A percentile compares a stretch with the other conserved stretches of the same genome.
Conservation (phyloP, 2,888 invertebrate species). For the Caenorhabditis japonica region DNA sequence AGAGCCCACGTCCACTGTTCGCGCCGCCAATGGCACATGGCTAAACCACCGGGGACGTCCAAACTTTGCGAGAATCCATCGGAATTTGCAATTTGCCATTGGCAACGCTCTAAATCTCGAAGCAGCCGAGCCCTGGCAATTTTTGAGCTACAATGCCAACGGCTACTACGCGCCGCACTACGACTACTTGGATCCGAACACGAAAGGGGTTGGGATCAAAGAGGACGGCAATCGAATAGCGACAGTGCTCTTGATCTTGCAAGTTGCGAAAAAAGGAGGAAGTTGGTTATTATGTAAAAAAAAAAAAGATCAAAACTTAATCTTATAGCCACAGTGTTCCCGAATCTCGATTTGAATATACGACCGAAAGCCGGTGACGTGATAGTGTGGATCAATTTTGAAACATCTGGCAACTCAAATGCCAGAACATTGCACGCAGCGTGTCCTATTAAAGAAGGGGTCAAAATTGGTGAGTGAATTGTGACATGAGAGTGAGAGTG, state of each 20-base stretch:
- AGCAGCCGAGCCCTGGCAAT: constrained; percentile 45
- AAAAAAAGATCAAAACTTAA: background rate
- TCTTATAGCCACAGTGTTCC: constrained; percentile 64
- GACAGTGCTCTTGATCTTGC: constrained; percentile 64
- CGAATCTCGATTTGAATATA: constrained; percentile 58
- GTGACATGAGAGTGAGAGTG: background rate
- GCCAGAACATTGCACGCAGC: constrained; percentile 56
- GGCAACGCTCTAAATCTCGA: constrained; percentile 25
- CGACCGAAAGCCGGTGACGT: constrained; percentile 67
- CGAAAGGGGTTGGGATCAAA: constrained; percentile 53
- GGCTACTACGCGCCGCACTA: constrained; percentile 71
- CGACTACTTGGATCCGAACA: constrained; percentile 64
- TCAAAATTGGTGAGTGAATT: constrained; percentile 60
- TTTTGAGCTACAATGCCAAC: constrained; percentile 56
- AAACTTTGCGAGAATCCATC: constrained; percentile 15
- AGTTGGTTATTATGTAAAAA: constrained; percentile 40
- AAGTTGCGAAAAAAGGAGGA: constrained; percentile 66
- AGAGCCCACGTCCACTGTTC: constrained; percentile 16
- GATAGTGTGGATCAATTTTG: constrained; percentile 67
- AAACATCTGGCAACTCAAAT: constrained; percentile 52
- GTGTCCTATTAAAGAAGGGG: constrained; percentile 62
- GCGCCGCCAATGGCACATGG: constrained; percentile 54
- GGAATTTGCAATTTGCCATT: constrained; percentile 17
- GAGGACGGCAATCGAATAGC: constrained; percentile 68
- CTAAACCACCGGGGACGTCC: constrained; percentile 9